A percentile compares a stretch with the other conserved stretches of the same genome.
phyloP scores from a whole-genome alignment of 2,113 vertebrate species.

The Melanostigma gelatinosum region DNA sequence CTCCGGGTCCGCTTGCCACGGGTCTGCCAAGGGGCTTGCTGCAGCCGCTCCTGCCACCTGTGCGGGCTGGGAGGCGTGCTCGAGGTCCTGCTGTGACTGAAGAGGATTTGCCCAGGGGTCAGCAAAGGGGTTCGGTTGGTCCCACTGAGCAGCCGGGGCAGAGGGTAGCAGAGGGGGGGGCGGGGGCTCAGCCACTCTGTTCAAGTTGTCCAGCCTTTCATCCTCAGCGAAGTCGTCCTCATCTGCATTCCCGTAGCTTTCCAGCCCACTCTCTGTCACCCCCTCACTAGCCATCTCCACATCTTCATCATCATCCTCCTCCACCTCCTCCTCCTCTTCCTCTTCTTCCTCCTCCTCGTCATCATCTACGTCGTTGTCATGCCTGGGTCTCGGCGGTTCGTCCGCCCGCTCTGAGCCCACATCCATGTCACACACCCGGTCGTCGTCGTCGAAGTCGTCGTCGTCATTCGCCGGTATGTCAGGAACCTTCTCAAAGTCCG shows the following conservation, averaged over 20 bases:
- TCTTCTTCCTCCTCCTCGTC: constrained; percentile 66
- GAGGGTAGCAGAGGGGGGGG: constrained; percentile 62
- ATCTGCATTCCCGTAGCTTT: constrained; percentile 84
- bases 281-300: constrained; percentile 86
- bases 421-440: constrained; percentile 84
- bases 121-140: constrained; percentile 69
- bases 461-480: constrained; percentile 82
- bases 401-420: constrained; percentile 81
- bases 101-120: constrained; percentile 77
- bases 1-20: constrained; percentile 63
- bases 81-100: constrained; percentile 47
- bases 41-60: constrained; percentile 41
- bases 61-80: neutral
- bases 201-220: constrained; percentile 82
- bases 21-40: constrained; percentile 55
- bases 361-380: constrained; percentile 68
- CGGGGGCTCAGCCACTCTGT: constrained; percentile 66
- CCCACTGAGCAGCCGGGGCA: constrained; percentile 73
- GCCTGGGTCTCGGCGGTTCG: constrained; percentile 60
- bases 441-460: constrained; percentile 70
- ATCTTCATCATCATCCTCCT: constrained; percentile 81
- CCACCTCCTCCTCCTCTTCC: constrained; percentile 82
- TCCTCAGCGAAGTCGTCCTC: constrained; percentile 84
- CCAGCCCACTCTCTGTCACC: constrained; percentile 83
- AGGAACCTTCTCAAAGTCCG: constrained; percentile 82